Evolutionary conservation across 2,888 invertebrate species (phyloP).

Genomic region (Caenorhabditis doughertyi): DNA sequence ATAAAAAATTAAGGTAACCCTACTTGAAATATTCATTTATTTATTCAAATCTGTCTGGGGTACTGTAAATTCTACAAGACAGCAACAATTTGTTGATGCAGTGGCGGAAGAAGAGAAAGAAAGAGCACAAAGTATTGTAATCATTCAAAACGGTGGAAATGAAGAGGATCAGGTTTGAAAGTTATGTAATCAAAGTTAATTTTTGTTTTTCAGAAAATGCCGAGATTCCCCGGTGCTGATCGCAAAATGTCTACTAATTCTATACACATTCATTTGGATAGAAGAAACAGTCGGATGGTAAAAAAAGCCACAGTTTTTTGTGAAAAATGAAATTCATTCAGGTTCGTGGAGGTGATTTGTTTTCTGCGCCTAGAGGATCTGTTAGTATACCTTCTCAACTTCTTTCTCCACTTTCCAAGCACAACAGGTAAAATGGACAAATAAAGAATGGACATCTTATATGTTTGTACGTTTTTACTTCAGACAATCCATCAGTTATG

Average conservation of each 20-base stretch:
- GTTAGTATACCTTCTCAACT: conserved; percentile 67
- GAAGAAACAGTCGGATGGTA: conserved; percentile 62
- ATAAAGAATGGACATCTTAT: too few species aligned
- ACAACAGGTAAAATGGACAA: conserved; percentile 61
- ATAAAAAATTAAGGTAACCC: conserved; percentile 61
- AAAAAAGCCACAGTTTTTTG: not conserved
- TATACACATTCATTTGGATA: conserved; percentile 67
- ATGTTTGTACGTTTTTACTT: too few species aligned
- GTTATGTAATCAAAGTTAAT: not conserved
- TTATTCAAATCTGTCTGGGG: conserved; percentile 75
- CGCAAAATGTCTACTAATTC: conserved; percentile 49
- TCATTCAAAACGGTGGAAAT: conserved; percentile 64
- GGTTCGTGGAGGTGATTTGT: conserved; percentile 56
- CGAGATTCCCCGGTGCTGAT: conserved; percentile 14
- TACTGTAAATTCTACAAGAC: conserved; percentile 72
- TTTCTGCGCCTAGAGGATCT: conserved; percentile 63
- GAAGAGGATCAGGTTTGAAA: conserved; percentile 21
- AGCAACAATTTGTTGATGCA: conserved; percentile 74
- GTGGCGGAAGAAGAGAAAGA: conserved; percentile 67
- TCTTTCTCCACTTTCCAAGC: conserved; percentile 61
- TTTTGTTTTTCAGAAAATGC: not conserved
- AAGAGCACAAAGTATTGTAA: conserved; percentile 69
- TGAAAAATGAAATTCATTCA: not conserved
- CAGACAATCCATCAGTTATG: conserved; percentile 63
- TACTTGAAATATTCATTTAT: conserved; percentile 77